Evolutionary conservation across 2,113 vertebrate species (phyloP), one percentile per base, ranked within the genome.

Genomic region (Haemorhous mexicanus): DNA sequence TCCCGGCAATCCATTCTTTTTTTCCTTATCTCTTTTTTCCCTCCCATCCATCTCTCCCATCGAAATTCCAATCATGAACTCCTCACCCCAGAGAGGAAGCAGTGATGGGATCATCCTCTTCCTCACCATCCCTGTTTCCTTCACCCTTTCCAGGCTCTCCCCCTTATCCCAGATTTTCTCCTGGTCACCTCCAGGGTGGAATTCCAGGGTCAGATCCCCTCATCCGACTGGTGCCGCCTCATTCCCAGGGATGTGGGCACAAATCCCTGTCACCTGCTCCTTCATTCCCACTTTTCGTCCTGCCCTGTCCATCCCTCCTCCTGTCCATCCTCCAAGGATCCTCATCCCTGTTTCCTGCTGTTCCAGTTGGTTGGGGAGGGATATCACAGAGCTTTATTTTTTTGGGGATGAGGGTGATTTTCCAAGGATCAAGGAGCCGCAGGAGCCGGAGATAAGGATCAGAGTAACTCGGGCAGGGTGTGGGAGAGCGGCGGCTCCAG

Each of bases 401-500:
- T 59, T 68, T 59, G 7, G 39, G 78, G 81, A 41, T 83, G 79
- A 90, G 72, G 59, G 63, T 47, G 87, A 87, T 95, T 91, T 92
- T 95, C 64, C 39, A 70, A 84, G 80, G 87, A 58, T 89, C 35
- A 49, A 87, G 89, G 47, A 95, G 78, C 66, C 26, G 43, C 52
- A 21, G 0, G 33, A 82, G 72, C 32, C 20, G 2, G 63, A 92
- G 96, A 95, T 95, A 84, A 86, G 50, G 52, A 90, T 95, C 63
- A 14, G 63, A 13, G 85, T 58, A 32, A 84, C 67, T 92, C 72
- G 91, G 67, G 44, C 80, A 89, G 86, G 93, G 84, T 20, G 91
- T 95, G 93, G 86, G 83, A 94, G 90, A 66, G 75, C 67, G 16
- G 58, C 59, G 68, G 59, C 58, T 94, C 47, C 76, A 89, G 73